Evolutionary conservation across 2,113 vertebrate genomes (phyloP).

Genomic region (rabbit (Oryctolagus cuniculus)): mOryCun1.1 NC_091441.1:100449001-100449500

Average conservation of each 20-base stretch:
- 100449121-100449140: conserved; percentile 96
- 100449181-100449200: not conserved
- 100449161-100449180: not conserved
- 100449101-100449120: conserved; percentile 99
- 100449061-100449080: conserved; percentile 98
- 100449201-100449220: not conserved
- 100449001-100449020: not conserved
- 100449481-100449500: conserved; percentile 64
- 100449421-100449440: not conserved
- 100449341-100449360: not conserved
- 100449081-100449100: conserved; percentile 99
- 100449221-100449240: not conserved
- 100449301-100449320: not conserved
- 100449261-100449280: not conserved
- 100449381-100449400: not conserved
- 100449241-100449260: not conserved
- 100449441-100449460: not conserved
- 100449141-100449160: conserved; percentile 93
- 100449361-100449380: not conserved
- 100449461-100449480: not conserved
- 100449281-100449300: accelerated
- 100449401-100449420: not conserved
- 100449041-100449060: conserved; percentile 97
- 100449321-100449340: not conserved
- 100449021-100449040: conserved; percentile 89